Base-by-base conservation (phyloP, 2,888 invertebrate genomes). In the Clostera curtula region DNA sequence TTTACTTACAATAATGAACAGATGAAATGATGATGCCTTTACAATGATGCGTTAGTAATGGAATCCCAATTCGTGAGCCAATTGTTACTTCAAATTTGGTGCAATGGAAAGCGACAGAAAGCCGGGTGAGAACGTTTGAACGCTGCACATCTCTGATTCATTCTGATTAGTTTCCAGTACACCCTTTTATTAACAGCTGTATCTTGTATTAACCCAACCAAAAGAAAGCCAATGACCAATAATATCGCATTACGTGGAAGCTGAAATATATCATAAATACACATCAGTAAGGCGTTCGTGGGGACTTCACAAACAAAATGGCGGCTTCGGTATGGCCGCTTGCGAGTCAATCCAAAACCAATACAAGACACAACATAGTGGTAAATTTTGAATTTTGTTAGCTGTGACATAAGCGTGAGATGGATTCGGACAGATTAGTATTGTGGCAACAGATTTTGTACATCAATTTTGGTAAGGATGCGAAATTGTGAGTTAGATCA, bases 181-280 rank as follows among this genome's bases (percentile, higher is more conserved):
- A 83, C 82, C 76, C 65, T 70, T n/a, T 66, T 69, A 67, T 70
- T 59, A 65, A 77, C 76, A 82, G 80, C 77, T 83, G 83, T 83
- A 83, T 83, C 83, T 83, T 83, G 83, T 82, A 83, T 83, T 82
- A 82, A 82, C 82, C 82, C 80, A 83, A 83, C 80, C 80, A 71
- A 82, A 82, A 82, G 80, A 80, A 76, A 79, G 82, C 79, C 80
- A 83, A 80, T 73, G 75, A 80, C 74, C 76, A 66, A 76, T 71
- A 75, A 61, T 70, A 74, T 75, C 79, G 72, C 74, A 72, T 73
- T 80, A 82, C 60, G 82, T 69, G 60, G 80, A 79, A 79, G 83
- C 83, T 83, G 83, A 84, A 84, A 83, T 80, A 75, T 79, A 79
- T 64, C 75, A 80, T 66, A 79, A n/a, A 76, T 67, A 75, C 65